phyloP scores from a whole-genome alignment of 1,140 invertebrate species.

The Drosophila kanapiae region DNA sequence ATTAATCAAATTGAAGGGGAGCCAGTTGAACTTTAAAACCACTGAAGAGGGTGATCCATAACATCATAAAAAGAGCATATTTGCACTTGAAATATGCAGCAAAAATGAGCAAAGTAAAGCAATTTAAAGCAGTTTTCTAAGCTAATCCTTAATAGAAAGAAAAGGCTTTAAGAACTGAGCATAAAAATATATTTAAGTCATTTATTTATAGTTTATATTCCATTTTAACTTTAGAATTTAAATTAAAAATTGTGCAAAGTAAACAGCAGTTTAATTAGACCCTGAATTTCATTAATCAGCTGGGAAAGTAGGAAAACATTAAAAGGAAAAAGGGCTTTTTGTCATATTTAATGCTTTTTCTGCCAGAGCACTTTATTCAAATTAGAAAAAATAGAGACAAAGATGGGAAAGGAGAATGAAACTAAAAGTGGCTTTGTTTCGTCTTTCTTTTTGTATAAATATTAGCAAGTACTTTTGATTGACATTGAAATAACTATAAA shows the following conservation, averaged over 20 bases:
- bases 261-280: too few species aligned
- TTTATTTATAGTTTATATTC: too few species aligned
- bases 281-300: not conserved
- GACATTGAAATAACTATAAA: not conserved
- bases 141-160: not conserved
- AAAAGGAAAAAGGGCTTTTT: conserved; percentile 1
- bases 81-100: conserved; percentile 2
- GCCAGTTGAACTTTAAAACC: conserved; percentile 28
- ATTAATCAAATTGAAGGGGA: conserved; percentile 42
- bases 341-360: conserved; percentile 5
- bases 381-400: conserved; percentile 5
- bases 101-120: not conserved
- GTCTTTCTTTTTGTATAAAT: not conserved
- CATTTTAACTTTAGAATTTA: not conserved
- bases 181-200: not conserved
- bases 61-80: too few species aligned
- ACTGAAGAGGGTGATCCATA: not conserved
- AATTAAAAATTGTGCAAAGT: too few species aligned
- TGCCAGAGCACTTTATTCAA: conserved; percentile 11
- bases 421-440: conserved; percentile 7
- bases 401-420: not conserved
- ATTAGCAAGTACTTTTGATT: conserved; percentile 9
- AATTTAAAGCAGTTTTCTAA: not conserved
- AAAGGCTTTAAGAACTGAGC: not conserved
- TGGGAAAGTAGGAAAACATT: not conserved